phyloP scores from a whole-genome alignment of 53 echinoderm and acorn worm genomes.

The Antedon mediterranea region DNA sequence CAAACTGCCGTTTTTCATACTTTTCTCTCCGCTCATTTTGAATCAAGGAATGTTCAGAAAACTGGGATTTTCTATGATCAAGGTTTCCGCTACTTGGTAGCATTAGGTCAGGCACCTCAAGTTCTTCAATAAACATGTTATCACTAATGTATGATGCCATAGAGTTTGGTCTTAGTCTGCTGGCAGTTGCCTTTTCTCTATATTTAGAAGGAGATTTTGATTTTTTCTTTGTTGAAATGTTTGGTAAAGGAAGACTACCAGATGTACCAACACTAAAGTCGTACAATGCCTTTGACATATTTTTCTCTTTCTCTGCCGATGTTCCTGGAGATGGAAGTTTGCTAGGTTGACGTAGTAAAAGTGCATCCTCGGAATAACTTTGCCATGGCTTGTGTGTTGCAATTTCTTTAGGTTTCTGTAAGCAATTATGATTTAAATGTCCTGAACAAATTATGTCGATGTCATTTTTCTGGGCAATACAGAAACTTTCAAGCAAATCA shows the following conservation, averaged over 20 bases:
- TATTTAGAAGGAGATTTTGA: not conserved
- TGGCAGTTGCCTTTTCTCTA: not conserved
- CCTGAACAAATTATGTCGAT: constrained; percentile 60
- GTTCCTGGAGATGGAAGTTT: constrained; percentile 46
- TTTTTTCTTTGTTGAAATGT: not conserved
- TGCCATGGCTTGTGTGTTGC: constrained; percentile 72
- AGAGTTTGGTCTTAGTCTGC: constrained; percentile 41
- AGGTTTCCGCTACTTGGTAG: constrained; percentile 12
- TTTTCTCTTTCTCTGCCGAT: constrained; percentile 14
- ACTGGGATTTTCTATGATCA: constrained; percentile 5
- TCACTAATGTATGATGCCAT: constrained; percentile 57
- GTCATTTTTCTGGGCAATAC: constrained; percentile 73
- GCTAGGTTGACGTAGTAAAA: constrained; percentile 48
- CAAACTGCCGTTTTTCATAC: constrained; percentile 52
- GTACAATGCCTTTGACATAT: constrained; percentile 57
- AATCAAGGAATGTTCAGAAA: not conserved
- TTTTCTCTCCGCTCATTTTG: constrained; percentile 1
- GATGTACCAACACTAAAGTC: constrained; percentile 85
- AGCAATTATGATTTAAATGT: constrained; percentile 75
- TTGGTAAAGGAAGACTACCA: constrained; percentile 48
- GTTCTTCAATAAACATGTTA: constrained; percentile 52
- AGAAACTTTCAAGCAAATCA: constrained; percentile 56
- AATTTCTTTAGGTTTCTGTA: constrained; percentile 59
- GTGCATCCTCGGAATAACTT: constrained; percentile 59
- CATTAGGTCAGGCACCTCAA: constrained; percentile 74